Conservation (phyloP, 2,113 vertebrate species). For the Ciconia maguari region DNA sequence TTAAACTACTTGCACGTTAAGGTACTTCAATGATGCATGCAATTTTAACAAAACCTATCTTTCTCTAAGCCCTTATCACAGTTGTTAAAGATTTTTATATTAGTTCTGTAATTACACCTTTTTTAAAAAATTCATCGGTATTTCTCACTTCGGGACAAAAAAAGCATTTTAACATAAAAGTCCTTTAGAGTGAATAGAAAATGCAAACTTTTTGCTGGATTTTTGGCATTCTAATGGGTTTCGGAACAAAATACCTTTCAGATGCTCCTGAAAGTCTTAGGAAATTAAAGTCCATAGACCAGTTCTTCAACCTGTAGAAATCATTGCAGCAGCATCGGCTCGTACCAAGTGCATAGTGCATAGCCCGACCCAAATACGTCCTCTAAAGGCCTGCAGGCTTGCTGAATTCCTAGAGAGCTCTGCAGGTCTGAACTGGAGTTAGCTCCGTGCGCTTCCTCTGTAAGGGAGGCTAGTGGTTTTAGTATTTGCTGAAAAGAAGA, state of each 20-base stretch:
- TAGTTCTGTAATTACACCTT: not conserved
- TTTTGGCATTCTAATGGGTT: not conserved
- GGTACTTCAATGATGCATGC: not conserved
- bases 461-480: rapidly evolving
- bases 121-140: not conserved
- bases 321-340: not conserved
- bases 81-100: not conserved
- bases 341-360: rapidly evolving
- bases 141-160: not conserved
- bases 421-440: not conserved
- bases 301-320: not conserved
- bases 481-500: not conserved
- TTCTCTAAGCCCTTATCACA: not conserved
- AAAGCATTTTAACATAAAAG: not conserved
- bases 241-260: not conserved
- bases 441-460: not conserved
- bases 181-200: not conserved
- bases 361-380: rapidly evolving
- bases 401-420: not conserved
- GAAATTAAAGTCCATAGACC: not conserved
- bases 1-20: not conserved
- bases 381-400: not conserved
- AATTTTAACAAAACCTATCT: not conserved
- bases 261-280: not conserved
- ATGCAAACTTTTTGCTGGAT: not conserved